Evolutionary conservation across 2,888 invertebrate genomes (phyloP).

Genomic region (Amiota minor): DNA sequence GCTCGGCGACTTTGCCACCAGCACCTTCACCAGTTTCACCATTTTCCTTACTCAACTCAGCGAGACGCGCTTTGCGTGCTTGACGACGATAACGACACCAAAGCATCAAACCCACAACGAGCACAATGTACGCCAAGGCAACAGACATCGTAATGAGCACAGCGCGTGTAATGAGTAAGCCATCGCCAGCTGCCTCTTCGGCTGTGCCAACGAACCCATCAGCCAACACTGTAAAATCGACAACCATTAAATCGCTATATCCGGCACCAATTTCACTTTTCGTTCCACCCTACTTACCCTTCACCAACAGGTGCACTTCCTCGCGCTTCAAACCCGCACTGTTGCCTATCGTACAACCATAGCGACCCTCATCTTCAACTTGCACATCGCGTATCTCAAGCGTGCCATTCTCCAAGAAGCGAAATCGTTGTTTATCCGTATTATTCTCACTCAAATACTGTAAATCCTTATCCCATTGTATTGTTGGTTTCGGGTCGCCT

Average conservation of each 20-base stretch:
- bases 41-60: slow-evolving; percentile 76
- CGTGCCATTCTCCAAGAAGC: slow-evolving; percentile 86
- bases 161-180: slow-evolving; percentile 87
- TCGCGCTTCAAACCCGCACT: slow-evolving; percentile 89
- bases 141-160: slow-evolving; percentile 93
- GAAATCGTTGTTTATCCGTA: slow-evolving; percentile 75
- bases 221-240: slow-evolving; percentile 71
- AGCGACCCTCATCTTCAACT: slow-evolving; percentile 86
- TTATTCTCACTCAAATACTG: slow-evolving; percentile 74
- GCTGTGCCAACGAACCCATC: slow-evolving; percentile 70
- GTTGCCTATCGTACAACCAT: slow-evolving; percentile 96
- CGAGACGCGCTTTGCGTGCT: slow-evolving; percentile 74
- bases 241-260: slow-evolving; percentile 37
- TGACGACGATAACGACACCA: slow-evolving; percentile 89
- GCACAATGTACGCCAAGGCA: slow-evolving; percentile 92
- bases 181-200: slow-evolving; percentile 77
- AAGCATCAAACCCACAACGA: slow-evolving; percentile 92
- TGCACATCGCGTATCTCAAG: slow-evolving; percentile 84
- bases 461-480: slow-evolving; percentile 93
- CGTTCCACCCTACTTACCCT: slow-evolving; percentile 75
- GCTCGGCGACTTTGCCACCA: slow-evolving; percentile 64
- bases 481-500: slow-evolving; percentile 91
- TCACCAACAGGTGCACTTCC: slow-evolving; percentile 84
- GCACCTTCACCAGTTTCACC: slow-evolving; percentile 74
- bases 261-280: background rate